A percentile compares a stretch with the other conserved stretches of the same genome.
phyloP scores from a whole-genome alignment of 2,888 invertebrate genomes.

The Polydrusus pterygomalis region DNA sequence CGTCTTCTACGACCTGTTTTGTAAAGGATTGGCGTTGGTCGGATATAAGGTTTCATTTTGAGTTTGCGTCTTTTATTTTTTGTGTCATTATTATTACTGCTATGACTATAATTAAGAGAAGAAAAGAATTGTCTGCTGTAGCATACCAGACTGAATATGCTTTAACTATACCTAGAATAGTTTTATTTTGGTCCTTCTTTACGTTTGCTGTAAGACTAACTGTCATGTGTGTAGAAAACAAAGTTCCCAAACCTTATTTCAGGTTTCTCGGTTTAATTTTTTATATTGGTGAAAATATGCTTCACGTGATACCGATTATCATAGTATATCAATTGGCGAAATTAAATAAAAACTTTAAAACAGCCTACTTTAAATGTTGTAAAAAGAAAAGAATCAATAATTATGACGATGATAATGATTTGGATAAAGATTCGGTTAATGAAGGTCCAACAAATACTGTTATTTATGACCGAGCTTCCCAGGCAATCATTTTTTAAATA shows the following conservation, averaged over 20 bases:
- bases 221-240: background rate
- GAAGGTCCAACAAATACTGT: constrained; percentile 27
- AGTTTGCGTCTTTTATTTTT: background rate
- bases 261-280: background rate
- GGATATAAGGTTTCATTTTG: background rate
- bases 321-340: constrained; percentile 55
- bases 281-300: background rate
- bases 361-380: constrained; percentile 56
- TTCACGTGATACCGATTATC: constrained; percentile 5
- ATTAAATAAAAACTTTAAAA: constrained; percentile 57
- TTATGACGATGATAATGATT: constrained; percentile 54
- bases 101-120: background rate
- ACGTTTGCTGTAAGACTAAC: background rate
- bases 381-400: constrained; percentile 44
- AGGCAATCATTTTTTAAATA: too few species aligned
- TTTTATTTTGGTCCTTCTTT: background rate
- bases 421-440: constrained; percentile 53
- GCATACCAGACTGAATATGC: constrained; percentile 9
- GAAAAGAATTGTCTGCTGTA: background rate
- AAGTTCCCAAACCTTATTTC: too few species aligned
- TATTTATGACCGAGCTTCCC: too few species aligned
- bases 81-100: background rate
- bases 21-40: background rate
- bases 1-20: background rate
- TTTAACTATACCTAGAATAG: background rate